Base-by-base conservation (phyloP, 1,140 invertebrate species). In the Ostrea edulis region DNA sequence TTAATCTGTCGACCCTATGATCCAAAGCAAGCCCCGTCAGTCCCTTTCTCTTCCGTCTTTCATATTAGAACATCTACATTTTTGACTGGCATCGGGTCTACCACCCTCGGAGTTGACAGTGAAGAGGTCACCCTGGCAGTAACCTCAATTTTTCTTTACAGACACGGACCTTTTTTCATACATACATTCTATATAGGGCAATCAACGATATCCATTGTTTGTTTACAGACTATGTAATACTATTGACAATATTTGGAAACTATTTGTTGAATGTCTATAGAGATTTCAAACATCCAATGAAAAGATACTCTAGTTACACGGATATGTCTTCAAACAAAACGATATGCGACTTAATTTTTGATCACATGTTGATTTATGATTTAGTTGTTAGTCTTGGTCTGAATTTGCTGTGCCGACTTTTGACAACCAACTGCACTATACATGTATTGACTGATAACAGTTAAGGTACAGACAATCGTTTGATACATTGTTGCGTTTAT, bases 221-320 rank as follows among this genome's bases (percentile, higher is more conserved):
- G 68, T 77, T 77, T 77, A 17, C 68, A 29, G 29, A 77, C 68
- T 29, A 9, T 77, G 29, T 77, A 77, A 77, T 77, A 77, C 68
- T 77, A 77, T 77, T 77, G 68, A 77, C 68, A 77, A 77, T 77
- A 77, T 77, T 77, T 77, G 29, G 68, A 35, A 77, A 77, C 68
- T 77, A 77, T 77, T 77, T 77, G 68, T 9, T 35, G 68, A 77
- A 77, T 3, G 68, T 77, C 22, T 77, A 25, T 77, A 77, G 68
- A 77, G 68, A 77, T 77, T 77, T 77, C 25, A 77, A 35, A 35
- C 68, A 5, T 29, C 25, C 14, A 77, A 77, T 77, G 29, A 77
- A 77, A 12, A 77, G 3, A 77, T 77, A 77, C 1, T 44, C 2
- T 77, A 77, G 14, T 25, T 77, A 77, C 68, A 77, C 14, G 35